phyloP scores from a whole-genome alignment of 2,113 vertebrate species.

The Elaphurus davidianus region DNA sequence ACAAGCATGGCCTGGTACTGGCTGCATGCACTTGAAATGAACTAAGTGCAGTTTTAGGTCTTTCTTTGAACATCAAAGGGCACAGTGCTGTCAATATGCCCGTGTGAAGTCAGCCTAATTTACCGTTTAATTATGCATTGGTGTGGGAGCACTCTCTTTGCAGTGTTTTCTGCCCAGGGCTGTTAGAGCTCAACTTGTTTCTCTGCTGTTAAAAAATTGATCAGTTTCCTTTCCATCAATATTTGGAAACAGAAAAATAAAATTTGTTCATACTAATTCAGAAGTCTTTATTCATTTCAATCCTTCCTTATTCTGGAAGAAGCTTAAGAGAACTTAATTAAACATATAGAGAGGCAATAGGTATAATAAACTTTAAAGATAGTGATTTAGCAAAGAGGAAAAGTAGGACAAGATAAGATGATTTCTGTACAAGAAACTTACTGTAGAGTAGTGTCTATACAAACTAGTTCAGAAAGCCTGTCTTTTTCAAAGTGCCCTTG shows the following conservation, averaged over 20 bases:
- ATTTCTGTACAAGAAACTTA: background rate
- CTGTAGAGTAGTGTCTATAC: background rate
- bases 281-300: background rate
- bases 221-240: background rate
- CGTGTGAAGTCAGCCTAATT: background rate
- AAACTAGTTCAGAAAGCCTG: background rate
- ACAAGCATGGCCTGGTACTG: background rate
- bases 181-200: conserved; percentile 18
- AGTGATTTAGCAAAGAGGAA: background rate
- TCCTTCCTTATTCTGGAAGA: background rate
- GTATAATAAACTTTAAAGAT: background rate
- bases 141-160: background rate
- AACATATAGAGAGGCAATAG: background rate
- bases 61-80: background rate
- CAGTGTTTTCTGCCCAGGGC: conserved; percentile 21
- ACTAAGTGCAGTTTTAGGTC: background rate
- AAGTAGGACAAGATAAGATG: background rate
- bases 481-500: background rate
- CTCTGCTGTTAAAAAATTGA: conserved; percentile 47
- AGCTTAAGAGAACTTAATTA: background rate
- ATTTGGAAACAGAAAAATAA: conserved; percentile 36
- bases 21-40: background rate
- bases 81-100: background rate
- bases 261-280: background rate
- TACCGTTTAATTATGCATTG: conserved; percentile 28